Conservation (phyloP, 1,140 invertebrate species). For the Manduca sexta region DNA sequence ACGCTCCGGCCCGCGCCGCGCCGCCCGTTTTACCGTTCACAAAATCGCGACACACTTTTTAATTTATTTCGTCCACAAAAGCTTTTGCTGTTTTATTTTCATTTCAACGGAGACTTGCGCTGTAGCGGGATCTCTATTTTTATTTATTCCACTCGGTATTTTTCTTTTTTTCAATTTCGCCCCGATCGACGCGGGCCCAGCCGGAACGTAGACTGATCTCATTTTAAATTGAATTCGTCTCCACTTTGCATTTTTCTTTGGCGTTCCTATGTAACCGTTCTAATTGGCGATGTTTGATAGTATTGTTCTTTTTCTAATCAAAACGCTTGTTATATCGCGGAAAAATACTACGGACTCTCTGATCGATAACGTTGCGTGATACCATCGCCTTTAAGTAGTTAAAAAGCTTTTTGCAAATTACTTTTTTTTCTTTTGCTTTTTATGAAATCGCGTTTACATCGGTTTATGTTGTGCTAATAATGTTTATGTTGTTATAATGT, state of each 20-base stretch:
- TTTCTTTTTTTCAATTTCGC: conserved; percentile 68
- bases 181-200: conserved; percentile 58
- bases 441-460: too few species aligned
- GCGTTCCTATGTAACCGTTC: conserved; percentile 49
- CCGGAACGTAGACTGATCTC: conserved; percentile 65
- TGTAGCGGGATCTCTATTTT: conserved; percentile 72
- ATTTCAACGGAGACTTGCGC: conserved; percentile 72
- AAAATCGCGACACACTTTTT: conserved; percentile 69
- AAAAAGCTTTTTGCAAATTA: conserved; percentile 44
- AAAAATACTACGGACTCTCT: conserved; percentile 18
- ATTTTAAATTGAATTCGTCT: conserved; percentile 71
- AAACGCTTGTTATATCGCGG: conserved; percentile 29
- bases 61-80: conserved; percentile 73
- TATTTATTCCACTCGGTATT: conserved; percentile 62
- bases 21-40: conserved; percentile 33
- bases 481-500: not conserved
- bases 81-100: conserved; percentile 69
- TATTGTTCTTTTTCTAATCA: conserved; percentile 47
- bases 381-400: conserved; percentile 24
- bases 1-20: not conserved
- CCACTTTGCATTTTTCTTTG: conserved; percentile 58
- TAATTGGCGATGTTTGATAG: conserved; percentile 62
- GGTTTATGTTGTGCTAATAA: too few species aligned
- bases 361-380: conserved; percentile 41
- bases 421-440: conserved; percentile 23